Conservation (phyloP, 2,113 vertebrate species). For the Bubalus kerabau region DNA sequence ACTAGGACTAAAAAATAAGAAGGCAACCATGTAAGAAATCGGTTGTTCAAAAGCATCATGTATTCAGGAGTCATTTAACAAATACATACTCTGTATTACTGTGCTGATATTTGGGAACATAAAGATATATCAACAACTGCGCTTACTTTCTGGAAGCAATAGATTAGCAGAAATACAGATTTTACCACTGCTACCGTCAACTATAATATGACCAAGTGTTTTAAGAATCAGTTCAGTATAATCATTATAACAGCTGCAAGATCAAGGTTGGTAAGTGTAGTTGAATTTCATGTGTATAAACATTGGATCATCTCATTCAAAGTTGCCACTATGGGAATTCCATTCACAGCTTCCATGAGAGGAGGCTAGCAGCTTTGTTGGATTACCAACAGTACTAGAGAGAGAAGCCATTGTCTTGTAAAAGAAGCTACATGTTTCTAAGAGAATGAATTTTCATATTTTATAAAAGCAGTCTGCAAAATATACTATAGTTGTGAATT, state of each 20-base stretch:
- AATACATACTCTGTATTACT: background rate
- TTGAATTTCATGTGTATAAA: background rate
- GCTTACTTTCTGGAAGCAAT: background rate
- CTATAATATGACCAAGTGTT: background rate
- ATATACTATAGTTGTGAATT: background rate
- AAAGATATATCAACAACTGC: background rate
- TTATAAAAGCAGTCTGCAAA: background rate
- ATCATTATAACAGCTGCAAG: background rate
- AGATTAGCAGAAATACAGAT: background rate
- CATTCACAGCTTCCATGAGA: background rate
- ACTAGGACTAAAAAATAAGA: background rate
- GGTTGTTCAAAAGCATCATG: background rate
- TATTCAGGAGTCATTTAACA: background rate
- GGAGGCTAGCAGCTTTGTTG: background rate
- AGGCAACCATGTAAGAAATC: background rate
- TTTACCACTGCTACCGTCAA: background rate
- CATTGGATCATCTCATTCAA: background rate
- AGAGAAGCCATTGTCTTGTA: background rate
- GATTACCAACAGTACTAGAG: background rate
- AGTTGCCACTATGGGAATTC: background rate
- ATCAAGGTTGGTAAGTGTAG: background rate
- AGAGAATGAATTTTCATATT: constrained; percentile 26
- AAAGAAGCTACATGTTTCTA: background rate
- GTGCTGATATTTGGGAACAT: background rate
- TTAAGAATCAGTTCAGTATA: background rate